phyloP scores from a whole-genome alignment of 2,888 invertebrate genomes.

The Rhaphigaster nebulosa region DNA sequence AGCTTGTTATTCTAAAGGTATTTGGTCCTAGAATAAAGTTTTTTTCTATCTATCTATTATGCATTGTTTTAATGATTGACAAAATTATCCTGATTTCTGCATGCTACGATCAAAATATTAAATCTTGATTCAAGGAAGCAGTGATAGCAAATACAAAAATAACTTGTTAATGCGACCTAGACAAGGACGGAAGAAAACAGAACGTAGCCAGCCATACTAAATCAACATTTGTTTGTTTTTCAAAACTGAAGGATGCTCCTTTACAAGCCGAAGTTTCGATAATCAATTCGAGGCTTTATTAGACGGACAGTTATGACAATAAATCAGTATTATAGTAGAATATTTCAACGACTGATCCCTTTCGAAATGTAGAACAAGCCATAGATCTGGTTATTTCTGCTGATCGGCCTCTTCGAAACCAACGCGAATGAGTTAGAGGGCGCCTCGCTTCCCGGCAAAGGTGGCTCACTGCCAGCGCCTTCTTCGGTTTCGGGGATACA shows the following conservation, averaged over 20 bases:
- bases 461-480: slow-evolving; percentile 25
- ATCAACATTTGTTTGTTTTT: slow-evolving; percentile 20
- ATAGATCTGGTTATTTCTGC: slow-evolving; percentile 44
- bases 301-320: not conserved
- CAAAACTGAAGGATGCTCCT: not conserved
- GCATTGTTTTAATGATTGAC: not conserved
- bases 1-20: too few relatives aligned
- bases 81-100: not conserved
- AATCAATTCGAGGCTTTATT: slow-evolving; percentile 13
- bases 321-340: slow-evolving; percentile 11
- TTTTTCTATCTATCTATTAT: too few relatives aligned
- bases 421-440: not conserved
- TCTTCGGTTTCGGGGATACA: not conserved
- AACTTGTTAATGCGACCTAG: not conserved
- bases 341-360: not conserved
- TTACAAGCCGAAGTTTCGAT: not conserved
- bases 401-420: not conserved
- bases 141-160: not conserved
- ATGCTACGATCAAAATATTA: not conserved
- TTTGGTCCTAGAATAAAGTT: too few relatives aligned
- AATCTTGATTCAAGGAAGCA: not conserved
- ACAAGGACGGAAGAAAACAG: not conserved
- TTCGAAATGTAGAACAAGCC: slow-evolving; percentile 2
- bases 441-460: slow-evolving; percentile 24
- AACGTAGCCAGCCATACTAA: not conserved